These are phyloP conservation scores for Leucophora obtusa DNA, from an alignment of 2,888 invertebrate species.

Conservation along the genomic window DNA sequence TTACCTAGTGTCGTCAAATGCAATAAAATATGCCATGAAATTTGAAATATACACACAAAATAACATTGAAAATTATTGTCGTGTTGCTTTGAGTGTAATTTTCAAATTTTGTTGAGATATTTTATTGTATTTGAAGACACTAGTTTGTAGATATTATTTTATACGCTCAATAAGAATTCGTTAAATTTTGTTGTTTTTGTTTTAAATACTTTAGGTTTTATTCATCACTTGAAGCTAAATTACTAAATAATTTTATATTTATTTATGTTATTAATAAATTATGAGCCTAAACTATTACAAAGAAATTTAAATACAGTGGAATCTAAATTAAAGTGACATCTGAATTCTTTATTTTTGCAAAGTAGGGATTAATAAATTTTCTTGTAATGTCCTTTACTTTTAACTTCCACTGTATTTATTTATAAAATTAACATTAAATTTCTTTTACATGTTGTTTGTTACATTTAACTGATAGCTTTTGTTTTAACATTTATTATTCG, in stretches of 20 bases:
- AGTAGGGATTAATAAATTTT: no score
- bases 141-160: neutral
- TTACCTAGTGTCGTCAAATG: no score
- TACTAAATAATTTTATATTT: constrained; percentile 29
- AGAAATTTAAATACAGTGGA: constrained; percentile 18
- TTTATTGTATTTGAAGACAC: no score
- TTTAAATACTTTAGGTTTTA: constrained; percentile 48
- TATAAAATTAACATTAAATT: no score
- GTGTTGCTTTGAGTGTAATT: no score
- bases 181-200: neutral
- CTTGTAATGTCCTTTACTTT: no score
- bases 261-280: constrained; percentile 2
- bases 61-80: no score
- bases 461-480: constrained; percentile 1
- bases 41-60: no score
- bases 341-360: no score
- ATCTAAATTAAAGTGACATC: neutral
- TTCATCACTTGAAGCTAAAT: constrained; percentile 50
- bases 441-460: constrained; percentile 11
- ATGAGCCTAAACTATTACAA: constrained; percentile 14
- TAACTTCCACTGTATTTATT: neutral
- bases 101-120: no score
- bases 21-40: no score
- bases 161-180: constrained; percentile 9
- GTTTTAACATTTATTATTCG: constrained; percentile 35